Evolutionary conservation across 2,888 invertebrate genomes (phyloP).

Genomic region (Aspidiotus rigidus): DNA sequence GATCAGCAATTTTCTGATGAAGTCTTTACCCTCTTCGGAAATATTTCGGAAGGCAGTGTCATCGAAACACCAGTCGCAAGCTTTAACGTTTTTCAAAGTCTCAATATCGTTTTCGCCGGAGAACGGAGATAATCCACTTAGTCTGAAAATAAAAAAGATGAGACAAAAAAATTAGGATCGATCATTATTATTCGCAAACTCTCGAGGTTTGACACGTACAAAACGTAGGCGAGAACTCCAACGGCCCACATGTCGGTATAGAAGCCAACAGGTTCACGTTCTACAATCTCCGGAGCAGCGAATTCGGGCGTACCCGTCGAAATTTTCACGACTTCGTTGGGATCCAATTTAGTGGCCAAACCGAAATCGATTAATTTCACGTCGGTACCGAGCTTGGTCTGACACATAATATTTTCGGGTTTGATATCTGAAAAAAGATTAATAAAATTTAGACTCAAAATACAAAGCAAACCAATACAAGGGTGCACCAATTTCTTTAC

Average conservation of each 20-base stretch:
- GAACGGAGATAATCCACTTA: slow-evolving; percentile 97
- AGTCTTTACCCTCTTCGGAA: slow-evolving; percentile 95
- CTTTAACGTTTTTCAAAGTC: slow-evolving; percentile 94
- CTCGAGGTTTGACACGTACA: slow-evolving; percentile 56
- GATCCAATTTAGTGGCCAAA: slow-evolving; percentile 94
- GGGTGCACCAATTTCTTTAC: slow-evolving; percentile 42
- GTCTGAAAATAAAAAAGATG: slow-evolving; percentile 47
- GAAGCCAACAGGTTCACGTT: slow-evolving; percentile 96
- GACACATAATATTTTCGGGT: slow-evolving; percentile 99
- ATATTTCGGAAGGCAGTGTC: slow-evolving; percentile 87
- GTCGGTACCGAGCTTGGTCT: slow-evolving; percentile 86
- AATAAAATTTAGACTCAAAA: background rate
- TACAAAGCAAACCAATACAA: too few relatives aligned
- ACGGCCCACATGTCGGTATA: slow-evolving; percentile 99
- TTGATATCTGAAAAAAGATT: slow-evolving; percentile 58
- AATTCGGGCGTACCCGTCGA: slow-evolving; percentile 99
- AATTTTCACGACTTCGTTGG: slow-evolving; percentile 97
- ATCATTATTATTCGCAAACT: background rate
- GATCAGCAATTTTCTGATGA: slow-evolving; percentile 82
- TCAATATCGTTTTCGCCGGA: slow-evolving; percentile 98
- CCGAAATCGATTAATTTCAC: slow-evolving; percentile 99
- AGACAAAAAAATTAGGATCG: background rate
- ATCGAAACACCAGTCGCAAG: slow-evolving; percentile 99
- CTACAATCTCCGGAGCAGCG: slow-evolving; percentile 98
- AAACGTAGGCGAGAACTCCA: slow-evolving; percentile 94